Conservation (phyloP, 2,113 vertebrate species). For the Esox niger region DNA sequence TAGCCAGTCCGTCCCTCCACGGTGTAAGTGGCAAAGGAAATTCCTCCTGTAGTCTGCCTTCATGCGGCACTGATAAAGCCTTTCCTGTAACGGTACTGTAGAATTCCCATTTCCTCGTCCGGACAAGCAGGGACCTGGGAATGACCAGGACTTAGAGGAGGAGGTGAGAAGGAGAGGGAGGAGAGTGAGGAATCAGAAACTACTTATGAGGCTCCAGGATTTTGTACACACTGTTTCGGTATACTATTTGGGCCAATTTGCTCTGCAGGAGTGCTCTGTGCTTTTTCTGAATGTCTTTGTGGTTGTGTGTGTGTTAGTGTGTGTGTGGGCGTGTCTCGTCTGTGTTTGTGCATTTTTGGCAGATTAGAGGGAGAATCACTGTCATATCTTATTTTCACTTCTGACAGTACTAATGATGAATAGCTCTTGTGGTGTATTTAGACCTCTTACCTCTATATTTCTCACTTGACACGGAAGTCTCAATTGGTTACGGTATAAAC, state of each 20-base stretch:
- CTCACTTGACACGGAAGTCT: slow-evolving; percentile 72
- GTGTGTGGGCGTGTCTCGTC: slow-evolving; percentile 50
- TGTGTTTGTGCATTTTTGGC: slow-evolving; percentile 60
- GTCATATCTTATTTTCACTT: slow-evolving; percentile 74
- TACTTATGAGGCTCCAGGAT: background rate
- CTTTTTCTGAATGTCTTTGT: slow-evolving; percentile 53
- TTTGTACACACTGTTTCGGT: background rate
- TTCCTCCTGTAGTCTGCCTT: slow-evolving; percentile 94
- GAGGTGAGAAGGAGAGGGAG: slow-evolving; percentile 58
- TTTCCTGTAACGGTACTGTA: slow-evolving; percentile 97
- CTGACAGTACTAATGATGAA: slow-evolving; percentile 72
- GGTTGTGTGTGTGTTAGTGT: slow-evolving; percentile 40
- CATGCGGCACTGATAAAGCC: slow-evolving; percentile 96
- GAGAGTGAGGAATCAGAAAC: slow-evolving; percentile 23
- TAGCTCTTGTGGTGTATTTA: slow-evolving; percentile 66
- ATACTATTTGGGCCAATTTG: background rate
- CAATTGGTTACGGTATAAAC: slow-evolving; percentile 67
- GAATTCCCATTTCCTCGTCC: slow-evolving; percentile 92
- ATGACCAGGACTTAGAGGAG: slow-evolving; percentile 85
- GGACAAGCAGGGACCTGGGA: slow-evolving; percentile 80
- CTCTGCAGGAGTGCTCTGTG: slow-evolving; percentile 30
- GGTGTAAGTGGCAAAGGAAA: slow-evolving; percentile 86
- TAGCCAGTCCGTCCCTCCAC: slow-evolving; percentile 77
- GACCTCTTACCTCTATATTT: slow-evolving; percentile 70
- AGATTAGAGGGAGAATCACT: slow-evolving; percentile 72